These are phyloP conservation scores for Protobothrops flavoviridis DNA, from an alignment of 2,113 vertebrate genomes.

Conservation along the genomic window DNA sequence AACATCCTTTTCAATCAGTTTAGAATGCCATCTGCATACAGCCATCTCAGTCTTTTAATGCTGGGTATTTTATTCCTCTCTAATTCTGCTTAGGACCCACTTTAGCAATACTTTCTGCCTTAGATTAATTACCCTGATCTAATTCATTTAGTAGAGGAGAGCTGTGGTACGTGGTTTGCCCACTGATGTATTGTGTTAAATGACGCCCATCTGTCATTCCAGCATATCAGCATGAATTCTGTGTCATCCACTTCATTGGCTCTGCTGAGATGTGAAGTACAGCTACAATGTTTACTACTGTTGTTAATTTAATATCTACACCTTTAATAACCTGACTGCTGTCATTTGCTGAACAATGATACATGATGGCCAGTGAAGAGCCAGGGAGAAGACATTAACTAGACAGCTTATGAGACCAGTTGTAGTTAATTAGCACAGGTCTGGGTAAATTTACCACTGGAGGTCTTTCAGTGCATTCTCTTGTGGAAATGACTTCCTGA, in stretches of 20 bases:
- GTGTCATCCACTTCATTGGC: constrained; percentile 83
- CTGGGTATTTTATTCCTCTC: constrained; percentile 66
- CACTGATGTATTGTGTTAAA: constrained; percentile 87
- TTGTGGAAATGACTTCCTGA: constrained; percentile 53
- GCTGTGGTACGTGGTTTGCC: constrained; percentile 84
- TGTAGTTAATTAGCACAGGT: constrained; percentile 72
- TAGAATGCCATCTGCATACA: constrained; percentile 22
- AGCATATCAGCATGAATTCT: constrained; percentile 79
- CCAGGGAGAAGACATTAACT: constrained; percentile 70
- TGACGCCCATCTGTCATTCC: constrained; percentile 87
- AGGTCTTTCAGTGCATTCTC: constrained; percentile 54
- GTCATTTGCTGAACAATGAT: constrained; percentile 80
- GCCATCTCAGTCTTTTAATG: constrained; percentile 33
- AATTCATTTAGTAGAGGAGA: constrained; percentile 90
- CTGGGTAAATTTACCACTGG: constrained; percentile 53
- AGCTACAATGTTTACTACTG: constrained; percentile 82
- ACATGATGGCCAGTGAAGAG: constrained; percentile 73
- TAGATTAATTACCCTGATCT: constrained; percentile 91
- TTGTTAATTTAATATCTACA: constrained; percentile 88
- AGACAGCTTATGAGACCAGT: constrained; percentile 62
- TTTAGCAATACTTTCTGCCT: constrained; percentile 75
- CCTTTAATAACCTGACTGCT: constrained; percentile 85
- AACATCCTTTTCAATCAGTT: constrained; percentile 42
- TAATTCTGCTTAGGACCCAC: constrained; percentile 68
- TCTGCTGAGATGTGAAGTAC: constrained; percentile 80